phyloP scores from a whole-genome alignment of 2,113 vertebrate species.

The Agelaius tricolor region DNA sequence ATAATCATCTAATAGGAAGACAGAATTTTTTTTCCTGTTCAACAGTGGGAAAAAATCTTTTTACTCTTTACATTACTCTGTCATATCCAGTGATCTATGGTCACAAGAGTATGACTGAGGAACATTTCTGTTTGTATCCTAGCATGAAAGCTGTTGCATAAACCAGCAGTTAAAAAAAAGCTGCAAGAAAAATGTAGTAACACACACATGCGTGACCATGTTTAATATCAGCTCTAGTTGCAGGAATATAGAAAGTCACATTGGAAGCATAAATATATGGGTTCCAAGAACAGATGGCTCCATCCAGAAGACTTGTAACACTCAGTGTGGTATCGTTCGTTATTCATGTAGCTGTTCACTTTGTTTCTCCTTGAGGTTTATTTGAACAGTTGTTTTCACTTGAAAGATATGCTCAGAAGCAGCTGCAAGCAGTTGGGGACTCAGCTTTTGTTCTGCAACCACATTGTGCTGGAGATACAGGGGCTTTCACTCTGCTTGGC shows the following conservation, averaged over 20 bases:
- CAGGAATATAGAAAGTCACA: constrained; percentile 15
- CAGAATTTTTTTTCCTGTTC: neutral
- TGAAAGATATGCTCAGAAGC: constrained; percentile 56
- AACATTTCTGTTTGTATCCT: neutral
- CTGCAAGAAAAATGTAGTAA: neutral
- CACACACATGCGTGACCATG: neutral
- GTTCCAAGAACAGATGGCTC: constrained; percentile 24
- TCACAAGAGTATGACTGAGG: neutral
- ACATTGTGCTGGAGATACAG: constrained; percentile 6
- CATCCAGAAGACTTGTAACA: constrained; percentile 32
- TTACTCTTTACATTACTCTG: neutral
- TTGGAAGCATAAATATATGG: constrained; percentile 14
- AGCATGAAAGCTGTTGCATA: neutral
- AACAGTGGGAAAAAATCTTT: neutral
- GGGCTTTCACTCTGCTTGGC: neutral
- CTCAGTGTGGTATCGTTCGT: constrained; percentile 33
- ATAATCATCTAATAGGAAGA: neutral
- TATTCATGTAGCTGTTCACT: constrained; percentile 64
- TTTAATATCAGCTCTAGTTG: neutral
- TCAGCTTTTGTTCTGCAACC: constrained; percentile 48
- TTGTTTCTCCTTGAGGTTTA: constrained; percentile 62
- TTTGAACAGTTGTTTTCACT: constrained; percentile 71
- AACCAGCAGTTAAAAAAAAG: neutral
- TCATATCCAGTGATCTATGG: neutral
- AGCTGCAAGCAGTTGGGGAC: constrained; percentile 38